Percentiles rank a stretch among this genome's conserved stretches.
These are phyloP conservation scores for Hydropsyche tenuis DNA, from an alignment of 1,140 invertebrate species.

Conservation along the genomic window DNA sequence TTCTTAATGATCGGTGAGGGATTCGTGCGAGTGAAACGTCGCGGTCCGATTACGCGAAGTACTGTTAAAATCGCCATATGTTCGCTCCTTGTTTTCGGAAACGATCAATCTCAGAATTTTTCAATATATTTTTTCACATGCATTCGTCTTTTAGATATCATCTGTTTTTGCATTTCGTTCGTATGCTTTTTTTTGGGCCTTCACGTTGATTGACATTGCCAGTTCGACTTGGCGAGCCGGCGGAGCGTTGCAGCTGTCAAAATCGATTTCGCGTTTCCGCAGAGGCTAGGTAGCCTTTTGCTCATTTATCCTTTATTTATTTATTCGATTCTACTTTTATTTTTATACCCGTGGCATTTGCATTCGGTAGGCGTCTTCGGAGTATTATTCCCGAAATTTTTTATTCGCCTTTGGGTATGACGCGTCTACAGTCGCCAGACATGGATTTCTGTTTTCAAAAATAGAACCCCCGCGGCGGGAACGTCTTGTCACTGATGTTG, in stretches of 20 bases:
- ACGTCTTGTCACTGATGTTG: neutral
- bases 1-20: too few species aligned
- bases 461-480: slow-evolving; percentile 26
- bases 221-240: slow-evolving; percentile 21
- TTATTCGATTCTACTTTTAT: neutral
- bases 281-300: slow-evolving; percentile 39
- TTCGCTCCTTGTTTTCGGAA: too few species aligned
- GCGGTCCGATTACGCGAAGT: too few species aligned
- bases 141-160: too few species aligned
- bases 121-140: too few species aligned
- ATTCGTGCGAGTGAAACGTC: too few species aligned
- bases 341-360: slow-evolving; percentile 40
- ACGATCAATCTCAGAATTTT: too few species aligned
- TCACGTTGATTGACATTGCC: neutral
- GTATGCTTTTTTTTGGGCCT: neutral
- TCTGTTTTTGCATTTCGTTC: neutral
- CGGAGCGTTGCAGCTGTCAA: slow-evolving; percentile 38
- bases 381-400: too few species aligned
- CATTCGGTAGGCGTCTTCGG: slow-evolving; percentile 27
- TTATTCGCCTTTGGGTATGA: too few species aligned
- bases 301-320: neutral
- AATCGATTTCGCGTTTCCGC: slow-evolving; percentile 36
- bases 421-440: slow-evolving; percentile 16
- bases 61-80: too few species aligned
- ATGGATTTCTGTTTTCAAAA: slow-evolving; percentile 12